phyloP scores from a whole-genome alignment of 1,140 invertebrate genomes.

The Cyclina sinensis region DNA sequence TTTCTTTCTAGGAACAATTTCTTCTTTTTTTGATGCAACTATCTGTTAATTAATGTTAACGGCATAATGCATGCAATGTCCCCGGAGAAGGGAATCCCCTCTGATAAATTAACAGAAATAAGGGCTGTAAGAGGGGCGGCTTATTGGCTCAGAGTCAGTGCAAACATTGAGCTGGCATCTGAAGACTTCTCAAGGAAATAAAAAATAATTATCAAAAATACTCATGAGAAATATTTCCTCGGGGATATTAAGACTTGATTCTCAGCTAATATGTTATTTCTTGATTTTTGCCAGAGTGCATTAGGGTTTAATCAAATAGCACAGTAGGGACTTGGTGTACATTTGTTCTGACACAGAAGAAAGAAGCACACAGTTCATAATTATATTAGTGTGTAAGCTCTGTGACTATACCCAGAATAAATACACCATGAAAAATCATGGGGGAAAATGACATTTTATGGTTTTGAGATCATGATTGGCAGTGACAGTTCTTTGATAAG shows the following conservation, averaged over 20 bases:
- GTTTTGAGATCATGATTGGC: too few species aligned
- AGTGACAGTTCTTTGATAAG: too few species aligned
- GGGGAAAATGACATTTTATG: too few species aligned
- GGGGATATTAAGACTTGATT: conserved; percentile 27
- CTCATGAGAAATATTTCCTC: conserved; percentile 23
- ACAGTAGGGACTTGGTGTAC: not conserved
- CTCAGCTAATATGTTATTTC: conserved; percentile 3
- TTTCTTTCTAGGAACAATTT: conserved; percentile 46
- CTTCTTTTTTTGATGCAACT: conserved; percentile 61
- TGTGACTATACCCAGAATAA: too few species aligned
- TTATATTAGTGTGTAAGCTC: too few species aligned
- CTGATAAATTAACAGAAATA: conserved; percentile 49
- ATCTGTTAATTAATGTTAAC: conserved; percentile 64
- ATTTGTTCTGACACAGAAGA: not conserved
- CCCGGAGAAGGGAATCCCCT: conserved; percentile 29
- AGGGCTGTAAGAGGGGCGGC: not conserved
- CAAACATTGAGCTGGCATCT: conserved; percentile 24
- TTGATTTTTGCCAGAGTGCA: not conserved
- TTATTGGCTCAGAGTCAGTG: conserved; percentile 26
- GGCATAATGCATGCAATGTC: conserved; percentile 62
- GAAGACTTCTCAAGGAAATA: conserved; percentile 13
- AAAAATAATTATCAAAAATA: conserved; percentile 34
- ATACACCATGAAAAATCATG: too few species aligned
- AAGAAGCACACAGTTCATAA: too few species aligned
- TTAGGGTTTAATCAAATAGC: not conserved